phyloP scores from a whole-genome alignment of 2,797 vertebrate genomes.

The Melanotaenia trifasciata region DNA sequence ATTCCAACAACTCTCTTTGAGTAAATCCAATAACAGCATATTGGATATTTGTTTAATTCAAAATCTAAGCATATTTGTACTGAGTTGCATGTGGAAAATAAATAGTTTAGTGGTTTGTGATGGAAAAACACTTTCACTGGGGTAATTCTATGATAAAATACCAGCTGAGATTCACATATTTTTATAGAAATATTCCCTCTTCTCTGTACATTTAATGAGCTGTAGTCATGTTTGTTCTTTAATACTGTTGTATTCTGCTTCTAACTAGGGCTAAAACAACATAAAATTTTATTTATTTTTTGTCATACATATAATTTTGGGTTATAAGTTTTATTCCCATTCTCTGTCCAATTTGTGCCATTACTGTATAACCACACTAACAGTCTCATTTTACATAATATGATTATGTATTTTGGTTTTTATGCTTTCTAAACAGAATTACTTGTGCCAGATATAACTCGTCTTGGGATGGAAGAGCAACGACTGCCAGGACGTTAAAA shows the following conservation, averaged over 20 bases:
- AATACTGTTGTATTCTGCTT: not conserved
- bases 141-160: not conserved
- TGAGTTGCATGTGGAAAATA: not conserved
- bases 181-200: not conserved
- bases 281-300: not conserved
- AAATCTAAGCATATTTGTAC: not conserved
- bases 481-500: not conserved
- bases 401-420: not conserved
- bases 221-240: not conserved
- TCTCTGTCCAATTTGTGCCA: not conserved
- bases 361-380: not conserved
- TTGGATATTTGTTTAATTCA: not conserved
- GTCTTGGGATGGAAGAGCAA: not conserved
- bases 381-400: not conserved
- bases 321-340: not conserved
- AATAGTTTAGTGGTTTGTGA: not conserved
- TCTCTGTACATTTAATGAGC: not conserved
- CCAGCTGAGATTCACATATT: not conserved
- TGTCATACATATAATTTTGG: not conserved
- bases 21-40: not conserved
- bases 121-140: not conserved
- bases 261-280: not conserved
- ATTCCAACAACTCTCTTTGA: not conserved
- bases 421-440: not conserved
- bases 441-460: not conserved